Conservation (phyloP, 1,140 invertebrate genomes). For the Tetramorium simillimum region DNA sequence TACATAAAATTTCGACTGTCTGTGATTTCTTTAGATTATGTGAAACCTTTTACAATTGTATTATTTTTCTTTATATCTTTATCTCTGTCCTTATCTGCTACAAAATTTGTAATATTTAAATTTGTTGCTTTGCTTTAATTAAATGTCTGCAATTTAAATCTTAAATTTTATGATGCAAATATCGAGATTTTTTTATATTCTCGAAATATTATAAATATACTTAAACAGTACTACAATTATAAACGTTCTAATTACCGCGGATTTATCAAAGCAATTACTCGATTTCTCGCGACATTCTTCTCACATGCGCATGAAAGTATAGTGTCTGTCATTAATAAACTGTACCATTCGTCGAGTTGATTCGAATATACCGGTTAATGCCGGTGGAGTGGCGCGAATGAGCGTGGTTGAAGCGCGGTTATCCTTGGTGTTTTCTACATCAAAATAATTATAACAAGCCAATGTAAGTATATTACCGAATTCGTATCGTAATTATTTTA, state of each 20-base stretch:
- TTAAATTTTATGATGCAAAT: not conserved
- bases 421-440: not conserved
- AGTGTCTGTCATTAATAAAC: too few relatives aligned
- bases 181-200: not conserved
- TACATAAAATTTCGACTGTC: not conserved
- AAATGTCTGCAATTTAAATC: not conserved
- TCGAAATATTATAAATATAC: not conserved
- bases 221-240: not conserved
- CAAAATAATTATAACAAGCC: not conserved
- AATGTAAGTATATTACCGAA: not conserved
- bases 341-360: not conserved
- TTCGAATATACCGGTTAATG: not conserved
- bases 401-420: not conserved
- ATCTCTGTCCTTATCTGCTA: not conserved
- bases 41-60: not conserved
- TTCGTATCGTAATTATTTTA: not conserved
- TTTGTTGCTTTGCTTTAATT: not conserved
- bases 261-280: not conserved
- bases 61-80: too few relatives aligned
- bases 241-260: not conserved
- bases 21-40: not conserved
- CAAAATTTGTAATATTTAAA: not conserved
- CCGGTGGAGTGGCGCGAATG: slow-evolving; percentile 42
- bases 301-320: not conserved
- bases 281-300: not conserved